These are phyloP conservation scores for Uria lomvia DNA, from an alignment of 2,113 vertebrate genomes.

Conservation along the genomic window DNA sequence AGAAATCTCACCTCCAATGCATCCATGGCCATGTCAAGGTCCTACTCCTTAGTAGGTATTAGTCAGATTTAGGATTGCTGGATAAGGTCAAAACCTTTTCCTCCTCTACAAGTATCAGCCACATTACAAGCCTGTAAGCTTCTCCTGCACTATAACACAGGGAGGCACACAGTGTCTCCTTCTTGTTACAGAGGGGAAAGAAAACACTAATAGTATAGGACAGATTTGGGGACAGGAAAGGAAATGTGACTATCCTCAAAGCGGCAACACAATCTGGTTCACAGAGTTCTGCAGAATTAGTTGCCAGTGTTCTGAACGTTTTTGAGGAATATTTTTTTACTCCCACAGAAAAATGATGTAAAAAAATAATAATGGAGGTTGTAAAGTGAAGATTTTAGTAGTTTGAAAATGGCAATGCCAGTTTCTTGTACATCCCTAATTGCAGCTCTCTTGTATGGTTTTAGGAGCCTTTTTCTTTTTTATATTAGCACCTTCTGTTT, in stretches of 20 bases:
- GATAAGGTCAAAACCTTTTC: neutral
- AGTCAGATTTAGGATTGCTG: neutral
- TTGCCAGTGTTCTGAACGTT: neutral
- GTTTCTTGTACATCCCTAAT: neutral
- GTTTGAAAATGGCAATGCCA: neutral
- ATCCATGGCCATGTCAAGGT: neutral
- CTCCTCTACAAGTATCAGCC: neutral
- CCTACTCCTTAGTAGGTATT: neutral
- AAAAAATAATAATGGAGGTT: neutral
- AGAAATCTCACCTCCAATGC: neutral
- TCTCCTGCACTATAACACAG: neutral
- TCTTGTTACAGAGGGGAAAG: neutral
- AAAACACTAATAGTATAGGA: neutral
- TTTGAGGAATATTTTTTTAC: neutral
- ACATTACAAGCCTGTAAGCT: neutral
- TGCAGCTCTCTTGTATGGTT: neutral
- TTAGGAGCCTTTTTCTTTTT: conserved; percentile 1
- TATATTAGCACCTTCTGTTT: conserved; percentile 23
- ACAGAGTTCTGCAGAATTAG: neutral
- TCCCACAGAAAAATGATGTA: neutral
- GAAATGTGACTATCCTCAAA: neutral
- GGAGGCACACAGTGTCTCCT: neutral
- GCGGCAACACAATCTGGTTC: neutral
- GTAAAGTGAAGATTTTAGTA: neutral
- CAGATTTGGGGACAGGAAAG: neutral